These are phyloP conservation scores for Bibio marci DNA, from an alignment of 2,888 invertebrate genomes.

Conservation along the genomic window DNA sequence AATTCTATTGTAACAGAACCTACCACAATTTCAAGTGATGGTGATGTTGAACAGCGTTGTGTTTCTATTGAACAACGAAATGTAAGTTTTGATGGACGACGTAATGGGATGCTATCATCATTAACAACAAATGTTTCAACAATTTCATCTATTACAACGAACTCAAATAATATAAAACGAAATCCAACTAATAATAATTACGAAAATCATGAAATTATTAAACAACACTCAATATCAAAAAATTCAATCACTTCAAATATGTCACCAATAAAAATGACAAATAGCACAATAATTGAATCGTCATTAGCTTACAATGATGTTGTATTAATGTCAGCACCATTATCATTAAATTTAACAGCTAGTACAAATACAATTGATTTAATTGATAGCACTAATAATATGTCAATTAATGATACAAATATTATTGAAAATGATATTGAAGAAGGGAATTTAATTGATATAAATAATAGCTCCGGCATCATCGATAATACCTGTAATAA, in stretches of 20 bases:
- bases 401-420: slow-evolving; percentile 11
- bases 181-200: slow-evolving; percentile 19
- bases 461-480: too few species aligned
- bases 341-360: too few species aligned
- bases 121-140: slow-evolving; percentile 6
- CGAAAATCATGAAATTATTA: slow-evolving; percentile 27
- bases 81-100: slow-evolving; percentile 24
- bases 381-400: too few species aligned
- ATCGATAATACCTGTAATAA: slow-evolving; percentile 14
- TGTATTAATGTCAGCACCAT: too few species aligned
- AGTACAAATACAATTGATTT: too few species aligned
- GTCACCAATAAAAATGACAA: too few species aligned
- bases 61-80: slow-evolving; percentile 23
- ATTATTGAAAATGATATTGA: not conserved
- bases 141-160: slow-evolving; percentile 19
- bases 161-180: not conserved
- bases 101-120: slow-evolving; percentile 22
- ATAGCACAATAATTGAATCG: slow-evolving; percentile 2
- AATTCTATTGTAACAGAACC: not conserved
- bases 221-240: slow-evolving; percentile 14
- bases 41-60: slow-evolving; percentile 22
- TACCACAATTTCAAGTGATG: not conserved
- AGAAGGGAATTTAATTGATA: too few species aligned
- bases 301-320: too few species aligned
- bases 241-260: slow-evolving; percentile 7